Evolutionary conservation across 2,113 vertebrate genomes (phyloP), one percentile per base, ranked within the genome.

Genomic region (Solea senegalensis): DNA sequence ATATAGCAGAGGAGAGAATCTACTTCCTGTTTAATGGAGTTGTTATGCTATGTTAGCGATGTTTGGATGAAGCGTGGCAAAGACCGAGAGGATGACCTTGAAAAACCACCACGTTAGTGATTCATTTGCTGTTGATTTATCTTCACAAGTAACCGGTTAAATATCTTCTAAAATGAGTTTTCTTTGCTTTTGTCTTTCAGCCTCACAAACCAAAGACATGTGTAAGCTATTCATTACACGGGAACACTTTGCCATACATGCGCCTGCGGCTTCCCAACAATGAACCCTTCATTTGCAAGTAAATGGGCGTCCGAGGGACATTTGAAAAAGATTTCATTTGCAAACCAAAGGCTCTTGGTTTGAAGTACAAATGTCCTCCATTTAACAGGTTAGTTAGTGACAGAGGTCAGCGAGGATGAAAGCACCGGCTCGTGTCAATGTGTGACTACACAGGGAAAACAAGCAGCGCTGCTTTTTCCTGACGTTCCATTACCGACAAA

Each of bases 301-400:
- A 78, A 76, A 92, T 88, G 71, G 85, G 72, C 85, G 82, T 86
- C 71, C 82, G 83, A 83, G 85, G 84, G 86, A 86, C 86, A 85
- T 88, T 84, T 64, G 12, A 48, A 1, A 21, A 84, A 83, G 90
- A 92, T 91, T 88, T 61, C 93, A 96, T 97, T 96, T 96, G 95
- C 95, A 95, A 96, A 95, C 93, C 95, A 91, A 92, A 92, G 21
- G 94, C 86, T 86, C 86, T 72, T 71, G 64, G 92, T 94, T 94
- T 92, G 94, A 94, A 95, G 94, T 92, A 94, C 93, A 93, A 95
- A 95, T 92, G 86, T 90, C 93, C 92, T 89, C 93, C 94, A 95
- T 94, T 95, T 95, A 94, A 96, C 95, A 95, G 95, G 93, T 88
- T 92, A 94, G 94, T 45, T 13, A 95, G 94, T 94, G 93, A 94